Base-by-base conservation (phyloP, 2,888 invertebrate species). In the Epistrophella euchroma region DNA sequence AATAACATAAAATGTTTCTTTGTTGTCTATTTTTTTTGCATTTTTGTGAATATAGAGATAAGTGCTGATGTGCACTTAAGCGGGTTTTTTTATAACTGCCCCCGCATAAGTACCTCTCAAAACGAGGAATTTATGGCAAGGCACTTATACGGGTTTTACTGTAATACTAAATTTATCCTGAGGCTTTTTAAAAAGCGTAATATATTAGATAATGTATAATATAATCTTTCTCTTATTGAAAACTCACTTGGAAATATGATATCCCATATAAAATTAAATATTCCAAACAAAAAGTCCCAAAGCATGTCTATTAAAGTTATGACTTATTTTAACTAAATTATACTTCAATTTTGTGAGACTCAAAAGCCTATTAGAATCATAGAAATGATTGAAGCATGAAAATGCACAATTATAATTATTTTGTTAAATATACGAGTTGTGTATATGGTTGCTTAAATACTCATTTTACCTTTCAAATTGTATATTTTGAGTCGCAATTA, bases 231-330 rank as follows among this genome's bases (percentile, higher is more conserved):
- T 9, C 10, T 35, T 0, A 15, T 28, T 15, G 7, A 52, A 6
- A 2, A 75, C 80, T 80, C 22, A 85, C 84, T 85, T 60, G 84
- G 80, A 47, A 85, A 85, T 1, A 85, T 15, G 2, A 85, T 28
- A 45, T 73, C 73, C 19, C 60, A n/a, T 43, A 85, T n/a, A 76
- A 85, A 85, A 50, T 81, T 85, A 19, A 81, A 25, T 62, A 85
- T 68, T 45, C 81, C 81, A 11, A 70, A 13, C 13, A 85, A 15
- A 0, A 85, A 2, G 17, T 85, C 81, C 76, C 72, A 85, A 50
- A 85, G 56, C 85, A 85, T 85, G 72, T 66, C 37, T 28, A 6
- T 17, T 37, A 19, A 1, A 22, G 11, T 9, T 52, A 15, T 25
- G 11, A n/a, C 15, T 47, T 32, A 76, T 50, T 37, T 68, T 22